These are phyloP conservation scores for Xiphophorus hellerii DNA, from an alignment of 2,113 vertebrate species.

Conservation along the genomic window DNA sequence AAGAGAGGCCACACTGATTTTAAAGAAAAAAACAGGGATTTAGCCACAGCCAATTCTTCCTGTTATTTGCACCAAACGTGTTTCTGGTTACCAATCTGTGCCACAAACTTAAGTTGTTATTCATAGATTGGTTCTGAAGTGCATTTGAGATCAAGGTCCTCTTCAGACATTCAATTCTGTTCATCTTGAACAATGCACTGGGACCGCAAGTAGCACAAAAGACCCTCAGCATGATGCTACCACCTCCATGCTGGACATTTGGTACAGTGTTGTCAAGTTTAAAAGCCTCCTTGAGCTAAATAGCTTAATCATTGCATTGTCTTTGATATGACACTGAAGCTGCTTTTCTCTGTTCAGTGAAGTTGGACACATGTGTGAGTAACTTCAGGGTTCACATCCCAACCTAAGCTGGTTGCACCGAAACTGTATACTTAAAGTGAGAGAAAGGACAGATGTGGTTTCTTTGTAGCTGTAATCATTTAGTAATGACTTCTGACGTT, in stretches of 20 bases:
- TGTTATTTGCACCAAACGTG: neutral
- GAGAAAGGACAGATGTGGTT: conserved; percentile 60
- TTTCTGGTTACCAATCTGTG: neutral
- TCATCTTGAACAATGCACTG: neutral
- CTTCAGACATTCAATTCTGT: neutral
- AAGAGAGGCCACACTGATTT: neutral
- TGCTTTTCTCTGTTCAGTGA: no score
- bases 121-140: neutral
- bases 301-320: no score
- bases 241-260: neutral
- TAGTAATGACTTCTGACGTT: conserved; percentile 52
- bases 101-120: neutral
- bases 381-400: conserved; percentile 40
- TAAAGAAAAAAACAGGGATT: neutral
- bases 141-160: neutral
- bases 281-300: no score
- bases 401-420: conserved; percentile 27
- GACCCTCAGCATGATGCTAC: neutral
- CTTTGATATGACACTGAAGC: no score
- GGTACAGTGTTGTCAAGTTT: no score
- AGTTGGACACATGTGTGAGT: neutral
- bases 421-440: conserved; percentile 16
- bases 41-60: neutral
- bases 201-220: neutral
- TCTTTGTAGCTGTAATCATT: conserved; percentile 58